Evolutionary conservation across 1,140 invertebrate genomes (phyloP).

Genomic region (Drosophila varians): DNA sequence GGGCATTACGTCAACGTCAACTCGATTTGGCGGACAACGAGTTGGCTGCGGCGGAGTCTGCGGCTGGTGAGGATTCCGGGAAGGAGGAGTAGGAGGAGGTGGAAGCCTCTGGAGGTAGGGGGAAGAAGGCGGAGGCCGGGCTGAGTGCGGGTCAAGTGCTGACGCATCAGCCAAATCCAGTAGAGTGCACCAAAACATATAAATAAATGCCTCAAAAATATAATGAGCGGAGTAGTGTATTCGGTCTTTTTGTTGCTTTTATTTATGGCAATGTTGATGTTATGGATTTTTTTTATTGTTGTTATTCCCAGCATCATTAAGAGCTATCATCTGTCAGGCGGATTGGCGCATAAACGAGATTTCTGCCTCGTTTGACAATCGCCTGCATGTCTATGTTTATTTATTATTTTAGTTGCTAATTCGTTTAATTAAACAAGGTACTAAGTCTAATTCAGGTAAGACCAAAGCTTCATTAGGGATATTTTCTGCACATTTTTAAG

Average conservation of each 20-base stretch:
- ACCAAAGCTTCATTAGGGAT: no score
- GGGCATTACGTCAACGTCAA: conserved; percentile 78
- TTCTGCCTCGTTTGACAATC: conserved; percentile 43
- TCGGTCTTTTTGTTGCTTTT: not conserved
- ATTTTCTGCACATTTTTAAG: no score
- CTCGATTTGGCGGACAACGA: conserved; percentile 75
- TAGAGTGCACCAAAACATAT: conserved; percentile 74
- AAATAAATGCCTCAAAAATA: conserved; percentile 64
- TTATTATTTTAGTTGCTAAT: not conserved
- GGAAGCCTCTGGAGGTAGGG: not conserved
- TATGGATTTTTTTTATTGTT: not conserved
- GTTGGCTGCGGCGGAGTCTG: conserved; percentile 39
- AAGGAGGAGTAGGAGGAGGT: not conserved
- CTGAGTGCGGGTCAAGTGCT: conserved; percentile 70
- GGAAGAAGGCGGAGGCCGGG: not conserved
- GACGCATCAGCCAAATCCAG: conserved; percentile 79
- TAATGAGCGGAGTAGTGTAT: conserved; percentile 55
- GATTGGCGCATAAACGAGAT: conserved; percentile 42
- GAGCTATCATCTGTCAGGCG: conserved; percentile 66
- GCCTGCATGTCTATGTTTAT: conserved; percentile 25
- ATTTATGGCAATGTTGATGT: conserved; percentile 18
- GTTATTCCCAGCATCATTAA: conserved; percentile 66
- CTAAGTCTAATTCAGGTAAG: no score
- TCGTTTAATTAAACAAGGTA: not conserved
- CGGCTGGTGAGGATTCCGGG: conserved; percentile 5